Base-by-base conservation (phyloP, 2,888 invertebrate genomes). In the Holacanthella duospinosa region DNA sequence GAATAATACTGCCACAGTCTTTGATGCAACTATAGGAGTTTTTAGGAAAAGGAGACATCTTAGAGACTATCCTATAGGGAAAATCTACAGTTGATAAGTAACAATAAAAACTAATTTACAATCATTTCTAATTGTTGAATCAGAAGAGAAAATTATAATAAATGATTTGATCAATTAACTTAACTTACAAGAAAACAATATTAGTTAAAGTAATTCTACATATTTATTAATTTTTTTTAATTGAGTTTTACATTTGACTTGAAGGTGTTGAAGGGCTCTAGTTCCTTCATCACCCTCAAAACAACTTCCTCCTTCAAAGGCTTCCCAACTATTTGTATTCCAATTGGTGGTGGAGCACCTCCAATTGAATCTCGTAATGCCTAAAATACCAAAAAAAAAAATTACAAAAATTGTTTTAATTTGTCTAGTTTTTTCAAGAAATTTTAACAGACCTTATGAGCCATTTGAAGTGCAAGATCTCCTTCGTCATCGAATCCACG, bases 231-330 rank as follows among this genome's bases (percentile, higher is more conserved):
- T n/a, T n/a, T n/a, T n/a, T n/a, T n/a, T n/a, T n/a, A n/a, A n/a
- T n/a, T n/a, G n/a, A n/a, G n/a, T n/a, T n/a, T n/a, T n/a, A n/a
- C n/a, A n/a, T n/a, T n/a, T n/a, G n/a, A n/a, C n/a, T n/a, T n/a
- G n/a, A n/a, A n/a, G n/a, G n/a, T n/a, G n/a, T n/a, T n/a, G n/a
- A n/a, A n/a, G n/a, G n/a, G n/a, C n/a, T 36, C 36, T 16, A 36
- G 16, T 36, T 36, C 36, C 6, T 12, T 16, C 36, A 36, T 36
- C 6, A 16, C 60, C 9, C 71, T 44, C 1, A 71, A 53, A 2
- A 71, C 71, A 9, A 64, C 19, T 65, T 71, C 71, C 54, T 71
- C 71, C 59, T 70, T 67, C 43, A 64, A 71, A 6, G 71, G 71
- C 6, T 64, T 48, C 0, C 61, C 60, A 1, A 68, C 64, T 16